Conservation (phyloP, 2,113 vertebrate genomes). For the Podarcis raffonei region DNA sequence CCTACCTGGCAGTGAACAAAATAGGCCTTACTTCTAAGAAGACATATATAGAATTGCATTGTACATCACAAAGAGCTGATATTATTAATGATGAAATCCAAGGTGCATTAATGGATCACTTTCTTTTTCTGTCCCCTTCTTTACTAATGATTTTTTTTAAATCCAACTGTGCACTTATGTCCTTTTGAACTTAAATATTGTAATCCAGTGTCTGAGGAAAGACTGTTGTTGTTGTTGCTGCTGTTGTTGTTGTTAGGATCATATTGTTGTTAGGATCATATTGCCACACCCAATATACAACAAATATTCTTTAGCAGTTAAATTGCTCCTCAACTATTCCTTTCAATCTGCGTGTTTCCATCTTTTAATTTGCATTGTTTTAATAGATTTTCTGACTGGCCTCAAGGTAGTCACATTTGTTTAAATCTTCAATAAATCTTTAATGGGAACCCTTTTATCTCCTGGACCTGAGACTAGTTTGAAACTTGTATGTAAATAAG, state of each 20-base stretch:
- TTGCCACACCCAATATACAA: too few relatives aligned
- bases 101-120: not conserved
- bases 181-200: not conserved
- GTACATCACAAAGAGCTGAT: too few relatives aligned
- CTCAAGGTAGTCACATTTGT: not conserved
- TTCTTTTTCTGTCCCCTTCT: not conserved
- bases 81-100: not conserved
- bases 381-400: conserved; percentile 30
- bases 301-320: not conserved
- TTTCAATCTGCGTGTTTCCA: not conserved
- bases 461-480: not conserved
- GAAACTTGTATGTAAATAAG: not conserved
- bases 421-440: conserved; percentile 3
- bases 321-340: not conserved
- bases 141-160: not conserved
- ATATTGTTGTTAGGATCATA: too few relatives aligned
- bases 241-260: too few relatives aligned
- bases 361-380: not conserved
- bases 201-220: not conserved
- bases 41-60: too few relatives aligned
- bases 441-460: conserved; percentile 19
- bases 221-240: too few relatives aligned
- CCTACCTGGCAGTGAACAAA: too few relatives aligned
- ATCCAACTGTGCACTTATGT: not conserved
- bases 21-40: too few relatives aligned